Evolutionary conservation across 2,797 vertebrate genomes (phyloP).

Genomic region (Gobionotothen gibberifrons): DNA sequence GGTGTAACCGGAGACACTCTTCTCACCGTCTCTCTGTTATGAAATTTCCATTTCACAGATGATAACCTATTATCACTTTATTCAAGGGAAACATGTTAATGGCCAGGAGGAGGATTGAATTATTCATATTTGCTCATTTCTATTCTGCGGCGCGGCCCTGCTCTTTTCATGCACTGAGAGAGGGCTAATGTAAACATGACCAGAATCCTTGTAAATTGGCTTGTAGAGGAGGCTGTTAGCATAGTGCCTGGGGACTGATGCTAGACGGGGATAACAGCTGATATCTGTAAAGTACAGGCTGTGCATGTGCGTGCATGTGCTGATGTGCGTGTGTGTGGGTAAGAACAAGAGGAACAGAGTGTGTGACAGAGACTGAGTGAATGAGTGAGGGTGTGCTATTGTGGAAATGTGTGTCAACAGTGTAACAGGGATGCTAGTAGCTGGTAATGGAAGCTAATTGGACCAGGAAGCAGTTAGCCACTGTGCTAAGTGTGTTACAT

Average conservation of each 20-base stretch:
- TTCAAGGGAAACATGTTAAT: slow-evolving; percentile 99
- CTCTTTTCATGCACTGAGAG: slow-evolving; percentile 99
- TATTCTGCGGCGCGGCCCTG: slow-evolving; percentile 90
- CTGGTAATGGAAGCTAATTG: slow-evolving; percentile 90
- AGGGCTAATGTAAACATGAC: slow-evolving; percentile 99
- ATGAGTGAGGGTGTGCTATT: slow-evolving; percentile 58
- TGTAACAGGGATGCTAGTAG: slow-evolving; percentile 85
- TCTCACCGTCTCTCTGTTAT: slow-evolving; percentile 91
- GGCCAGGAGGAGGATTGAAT: slow-evolving; percentile 99
- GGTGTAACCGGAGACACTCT: slow-evolving; percentile 97
- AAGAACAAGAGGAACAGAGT: not conserved
- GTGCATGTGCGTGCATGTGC: slow-evolving; percentile 77
- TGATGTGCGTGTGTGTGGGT: slow-evolving; percentile 11
- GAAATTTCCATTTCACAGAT: slow-evolving; percentile 99
- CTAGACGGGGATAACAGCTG: slow-evolving; percentile 93
- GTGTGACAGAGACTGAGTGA: slow-evolving; percentile 39
- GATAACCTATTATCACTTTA: slow-evolving; percentile 99
- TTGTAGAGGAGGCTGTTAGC: slow-evolving; percentile 99
- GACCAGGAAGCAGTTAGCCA: slow-evolving; percentile 75
- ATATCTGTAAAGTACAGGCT: slow-evolving; percentile 94
- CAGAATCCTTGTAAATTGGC: slow-evolving; percentile 99
- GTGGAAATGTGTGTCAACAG: slow-evolving; percentile 72
- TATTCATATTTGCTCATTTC: slow-evolving; percentile 99
- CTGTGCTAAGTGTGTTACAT: slow-evolving; percentile 44
- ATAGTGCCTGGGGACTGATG: slow-evolving; percentile 98